A percentile compares a stretch with the other conserved stretches of the same genome.
These are phyloP conservation scores for Orthosia gracilis DNA, from an alignment of 2,888 invertebrate genomes.

Conservation along the genomic window DNA sequence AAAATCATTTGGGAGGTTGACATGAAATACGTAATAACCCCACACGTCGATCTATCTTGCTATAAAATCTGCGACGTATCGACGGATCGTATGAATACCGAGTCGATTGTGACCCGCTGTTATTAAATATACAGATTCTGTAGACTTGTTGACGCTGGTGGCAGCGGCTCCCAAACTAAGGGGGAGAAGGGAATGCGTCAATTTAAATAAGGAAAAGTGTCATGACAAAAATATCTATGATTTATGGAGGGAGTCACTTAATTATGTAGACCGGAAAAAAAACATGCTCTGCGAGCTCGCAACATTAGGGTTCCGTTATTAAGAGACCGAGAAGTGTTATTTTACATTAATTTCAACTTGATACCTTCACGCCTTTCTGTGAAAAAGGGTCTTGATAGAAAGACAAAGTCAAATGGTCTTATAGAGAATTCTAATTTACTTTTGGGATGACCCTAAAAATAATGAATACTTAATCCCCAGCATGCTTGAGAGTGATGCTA, in stretches of 20 bases:
- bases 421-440: not conserved
- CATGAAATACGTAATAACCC: conserved; percentile 7
- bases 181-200: not conserved
- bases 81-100: conserved; percentile 46
- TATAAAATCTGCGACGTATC: conserved; percentile 48
- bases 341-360: not conserved
- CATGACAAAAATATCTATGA: not conserved
- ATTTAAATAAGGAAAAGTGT: not conserved
- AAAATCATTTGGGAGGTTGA: conserved; percentile 17
- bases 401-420: not conserved
- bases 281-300: not conserved
- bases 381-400: not conserved
- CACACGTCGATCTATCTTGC: conserved; percentile 3
- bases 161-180: conserved; percentile 30
- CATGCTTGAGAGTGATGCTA: not conserved
- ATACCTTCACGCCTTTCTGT: not conserved
- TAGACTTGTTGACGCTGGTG: conserved; percentile 57
- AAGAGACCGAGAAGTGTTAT: not conserved
- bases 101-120: conserved; percentile 20
- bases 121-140: conserved; percentile 48
- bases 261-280: no score
- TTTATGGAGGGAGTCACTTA: not conserved
- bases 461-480: not conserved
- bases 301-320: not conserved
- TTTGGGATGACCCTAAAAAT: not conserved